Conservation (phyloP, 2,888 invertebrate genomes). For the Macrosiphum euphorbiae region DNA sequence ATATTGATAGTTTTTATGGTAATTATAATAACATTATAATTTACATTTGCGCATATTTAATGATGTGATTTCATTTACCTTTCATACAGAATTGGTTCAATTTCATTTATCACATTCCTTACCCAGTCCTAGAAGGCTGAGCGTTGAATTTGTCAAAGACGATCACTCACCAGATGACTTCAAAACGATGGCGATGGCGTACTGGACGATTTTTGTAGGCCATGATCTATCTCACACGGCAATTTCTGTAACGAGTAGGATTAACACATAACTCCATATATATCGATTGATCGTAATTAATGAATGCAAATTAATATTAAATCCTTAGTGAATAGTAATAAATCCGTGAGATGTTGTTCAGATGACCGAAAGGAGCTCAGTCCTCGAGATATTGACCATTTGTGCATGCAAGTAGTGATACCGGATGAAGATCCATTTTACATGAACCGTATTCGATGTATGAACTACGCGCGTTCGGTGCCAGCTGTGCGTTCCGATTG, state of each 20-base stretch:
- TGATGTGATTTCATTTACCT: not conserved
- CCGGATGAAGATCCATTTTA: conserved; percentile 69
- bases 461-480: conserved; percentile 70
- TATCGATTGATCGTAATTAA: not conserved
- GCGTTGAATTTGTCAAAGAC: conserved; percentile 67
- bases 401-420: conserved; percentile 70
- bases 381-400: conserved; percentile 76
- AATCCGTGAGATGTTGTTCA: too few species aligned
- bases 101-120: conserved; percentile 42
- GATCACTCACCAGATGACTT: conserved; percentile 66
- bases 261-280: too few species aligned
- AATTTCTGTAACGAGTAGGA: conserved; percentile 82
- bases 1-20: conserved; percentile 74
- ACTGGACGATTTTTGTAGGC: conserved; percentile 85
- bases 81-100: conserved; percentile 65
- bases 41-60: not conserved
- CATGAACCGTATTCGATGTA: conserved; percentile 68
- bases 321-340: too few species aligned
- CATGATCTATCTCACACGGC: conserved; percentile 85
- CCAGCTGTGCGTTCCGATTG: conserved; percentile 70
- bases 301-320: not conserved
- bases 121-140: conserved; percentile 68
- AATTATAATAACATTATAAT: not conserved
- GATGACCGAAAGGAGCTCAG: conserved; percentile 69
- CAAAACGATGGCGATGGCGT: conserved; percentile 75